Base-by-base conservation (phyloP, 2,888 invertebrate species). In the Anarsia innoxiella region DNA sequence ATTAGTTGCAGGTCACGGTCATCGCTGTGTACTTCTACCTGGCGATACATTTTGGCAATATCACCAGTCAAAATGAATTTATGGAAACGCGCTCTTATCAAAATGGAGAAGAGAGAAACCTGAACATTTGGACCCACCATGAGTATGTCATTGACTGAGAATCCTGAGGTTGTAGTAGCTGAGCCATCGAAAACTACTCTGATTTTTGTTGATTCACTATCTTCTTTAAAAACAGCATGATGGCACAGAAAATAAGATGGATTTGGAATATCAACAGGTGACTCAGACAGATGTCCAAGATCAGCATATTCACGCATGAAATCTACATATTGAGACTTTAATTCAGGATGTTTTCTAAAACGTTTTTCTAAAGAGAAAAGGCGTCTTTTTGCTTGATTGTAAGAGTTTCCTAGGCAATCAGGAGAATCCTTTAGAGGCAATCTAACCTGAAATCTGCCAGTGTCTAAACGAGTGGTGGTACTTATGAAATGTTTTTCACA, bases 121-220 rank as follows among this genome's bases (percentile, higher is more conserved):
- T 71, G 63, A 0, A 69, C 32, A 1, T 44, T 49, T 1, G 70
- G 61, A 1, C 43, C 45, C 19, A 42, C 46, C 36, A 48, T 39
- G 8, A 61, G 46, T 0, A 47, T 37, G 13, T 67, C 59, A 28
- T 72, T 73, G 1, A 70, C 28, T 2, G 67, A 64, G 3, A 36
- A 12, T 0, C 58, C 62, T 0, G 49, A 45, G 0, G 44, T 28
- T 2, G 59, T 36, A 14, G 41, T 44, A 2, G 48, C 46, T 0
- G 62, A 60, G 0, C 53, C 63, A 23, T 66, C 57, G 41, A 62
- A 64, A 10, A n/a, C n/a, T n/a, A n/a, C n/a, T n/a, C n/a, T n/a
- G n/a, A n/a, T n/a, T n/a, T n/a, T n/a, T n/a, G n/a, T n/a, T n/a
- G n/a, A n/a, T n/a, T n/a, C n/a, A n/a, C n/a, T n/a, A n/a, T n/a